Evolutionary conservation across 1,140 invertebrate genomes (phyloP).

Genomic region (Wasmannia auropunctata): DNA sequence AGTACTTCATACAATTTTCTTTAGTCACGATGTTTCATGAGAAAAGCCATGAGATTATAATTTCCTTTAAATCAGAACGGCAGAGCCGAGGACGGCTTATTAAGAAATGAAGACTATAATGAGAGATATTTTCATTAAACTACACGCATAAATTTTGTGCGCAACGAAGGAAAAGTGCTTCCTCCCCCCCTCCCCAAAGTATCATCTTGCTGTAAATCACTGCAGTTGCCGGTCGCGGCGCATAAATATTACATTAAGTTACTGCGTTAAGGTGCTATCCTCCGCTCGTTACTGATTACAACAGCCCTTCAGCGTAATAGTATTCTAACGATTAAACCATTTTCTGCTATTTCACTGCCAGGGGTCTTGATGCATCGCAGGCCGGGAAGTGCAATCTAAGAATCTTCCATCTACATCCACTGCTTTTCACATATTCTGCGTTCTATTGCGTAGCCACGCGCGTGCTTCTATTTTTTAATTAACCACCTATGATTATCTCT

Average conservation of each 20-base stretch:
- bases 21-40: neutral
- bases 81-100: neutral
- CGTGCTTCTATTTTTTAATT: constrained; percentile 8
- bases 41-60: neutral
- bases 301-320: constrained; percentile 44
- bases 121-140: constrained; percentile 30
- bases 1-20: neutral
- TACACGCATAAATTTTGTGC: constrained; percentile 1
- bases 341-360: constrained; percentile 45
- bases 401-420: constrained; percentile 9
- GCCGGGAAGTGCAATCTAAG: neutral
- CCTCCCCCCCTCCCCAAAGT: too few species aligned
- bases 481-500: neutral
- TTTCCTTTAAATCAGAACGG: neutral
- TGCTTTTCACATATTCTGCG: neutral
- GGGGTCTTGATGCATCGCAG: neutral
- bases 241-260: constrained; percentile 44
- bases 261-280: constrained; percentile 33
- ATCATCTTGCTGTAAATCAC: constrained; percentile 30
- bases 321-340: constrained; percentile 53
- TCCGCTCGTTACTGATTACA: constrained; percentile 29
- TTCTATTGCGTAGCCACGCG: neutral
- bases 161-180: neutral
- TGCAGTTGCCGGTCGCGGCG: neutral
- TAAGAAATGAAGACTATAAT: neutral